These are phyloP conservation scores for Malurus leucopterus DNA, from an alignment of 2,797 vertebrate genomes.

Conservation along the genomic window DNA sequence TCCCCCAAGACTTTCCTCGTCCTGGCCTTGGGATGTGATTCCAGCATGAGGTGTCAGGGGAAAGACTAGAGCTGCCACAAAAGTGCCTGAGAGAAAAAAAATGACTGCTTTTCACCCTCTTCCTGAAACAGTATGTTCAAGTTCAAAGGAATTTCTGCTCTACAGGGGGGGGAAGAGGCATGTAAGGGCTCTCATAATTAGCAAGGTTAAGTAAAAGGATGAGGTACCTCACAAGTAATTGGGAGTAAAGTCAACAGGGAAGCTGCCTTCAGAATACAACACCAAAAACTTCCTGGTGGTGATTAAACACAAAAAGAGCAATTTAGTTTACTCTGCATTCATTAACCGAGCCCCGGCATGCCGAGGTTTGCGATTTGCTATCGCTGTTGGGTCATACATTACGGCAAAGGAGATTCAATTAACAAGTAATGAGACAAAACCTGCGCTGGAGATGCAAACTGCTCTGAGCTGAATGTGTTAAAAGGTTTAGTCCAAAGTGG, in stretches of 20 bases:
- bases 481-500: not conserved
- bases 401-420: not conserved
- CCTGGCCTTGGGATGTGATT: not conserved
- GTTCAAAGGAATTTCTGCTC: not conserved
- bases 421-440: not conserved
- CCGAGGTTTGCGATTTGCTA: not conserved
- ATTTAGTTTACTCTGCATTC: not conserved
- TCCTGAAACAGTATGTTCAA: not conserved
- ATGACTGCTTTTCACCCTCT: not conserved
- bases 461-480: not conserved
- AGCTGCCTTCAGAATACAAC: not conserved
- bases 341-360: not conserved
- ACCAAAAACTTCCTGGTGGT: not conserved
- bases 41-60: not conserved
- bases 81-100: not conserved
- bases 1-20: not conserved
- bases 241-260: not conserved
- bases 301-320: not conserved
- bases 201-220: not conserved
- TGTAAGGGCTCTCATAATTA: not conserved
- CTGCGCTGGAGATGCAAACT: not conserved
- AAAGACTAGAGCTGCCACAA: not conserved
- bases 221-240: not conserved
- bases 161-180: rapidly evolving
- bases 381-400: not conserved